Evolutionary conservation across 2,797 vertebrate species (phyloP), one percentile per base, ranked within the genome.

Genomic region (Oryzias dopingdopingensis): DNA sequence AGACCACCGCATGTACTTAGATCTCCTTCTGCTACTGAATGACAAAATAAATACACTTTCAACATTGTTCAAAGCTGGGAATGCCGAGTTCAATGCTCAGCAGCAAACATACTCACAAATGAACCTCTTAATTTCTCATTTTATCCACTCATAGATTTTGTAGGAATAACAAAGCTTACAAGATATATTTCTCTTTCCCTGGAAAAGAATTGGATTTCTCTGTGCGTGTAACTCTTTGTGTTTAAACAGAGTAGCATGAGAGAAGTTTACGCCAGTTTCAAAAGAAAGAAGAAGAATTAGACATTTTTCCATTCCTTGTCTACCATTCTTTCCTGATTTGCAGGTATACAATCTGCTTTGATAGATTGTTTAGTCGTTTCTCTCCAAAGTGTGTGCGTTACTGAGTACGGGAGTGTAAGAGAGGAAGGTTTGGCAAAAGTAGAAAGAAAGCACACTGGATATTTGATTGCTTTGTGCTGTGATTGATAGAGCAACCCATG

Each of bases 401-500:
- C 50, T 74, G 60, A 78, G 65, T 50, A 14, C 62, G 54, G 61
- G 55, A 59, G 59, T 77, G 63, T 59, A 64, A 69, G 50, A 70
- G 58, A 76, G 64, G 58, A 62, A 52, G 56, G 49, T 58, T 78
- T 84, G 77, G 80, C 74, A 72, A 42, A 4, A 42, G 74, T 74
- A 72, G 49, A 83, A 79, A 77, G 59, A 56, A 67, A 59, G 58
- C 67, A 66, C 52, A 1, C 48, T 62, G 49, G 56, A 78, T 79
- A 77, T 76, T 59, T 65, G 59, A 74, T 51, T 65, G 67, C 59
- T 76, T 82, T 76, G 58, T 68, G 55, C 66, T 62, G 43, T 84
- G 73, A 83, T 80, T 83, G 74, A 82, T 81, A 70, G 77, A 74
- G 71, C 66, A 80, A 37, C 67, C 76, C 58, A 70, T 73, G 61